Conservation (phyloP, 2,797 vertebrate genomes). For the Podargus strigoides region DNA sequence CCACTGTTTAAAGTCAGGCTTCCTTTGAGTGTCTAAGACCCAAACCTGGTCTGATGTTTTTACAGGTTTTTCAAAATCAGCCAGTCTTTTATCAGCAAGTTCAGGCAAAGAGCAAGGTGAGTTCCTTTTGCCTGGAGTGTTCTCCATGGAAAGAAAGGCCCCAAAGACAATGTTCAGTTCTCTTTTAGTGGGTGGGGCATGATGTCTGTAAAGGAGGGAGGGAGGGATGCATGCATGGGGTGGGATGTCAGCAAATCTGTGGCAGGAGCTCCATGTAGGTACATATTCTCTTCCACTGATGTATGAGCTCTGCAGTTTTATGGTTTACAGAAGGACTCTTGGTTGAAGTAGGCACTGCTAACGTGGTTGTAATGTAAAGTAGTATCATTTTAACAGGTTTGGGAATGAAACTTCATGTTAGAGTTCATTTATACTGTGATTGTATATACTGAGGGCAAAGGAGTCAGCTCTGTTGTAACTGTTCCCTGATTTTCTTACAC, state of each 20-base stretch:
- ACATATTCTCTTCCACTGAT: neutral
- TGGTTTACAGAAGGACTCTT: neutral
- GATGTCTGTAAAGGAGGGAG: neutral
- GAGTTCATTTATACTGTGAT: neutral
- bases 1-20: neutral
- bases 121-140: neutral
- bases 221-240: neutral
- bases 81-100: neutral
- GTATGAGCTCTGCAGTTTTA: neutral
- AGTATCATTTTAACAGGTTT: neutral
- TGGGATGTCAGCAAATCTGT: neutral
- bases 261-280: neutral
- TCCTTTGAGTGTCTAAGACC: neutral
- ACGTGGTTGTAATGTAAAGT: neutral
- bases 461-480: neutral
- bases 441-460: neutral
- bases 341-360: neutral
- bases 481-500: neutral
- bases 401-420: neutral
- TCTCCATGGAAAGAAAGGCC: neutral
- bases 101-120: neutral
- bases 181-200: accelerated
- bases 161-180: accelerated
- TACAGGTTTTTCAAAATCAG: neutral
- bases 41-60: neutral